Evolutionary conservation across 2,888 invertebrate species (phyloP), one percentile per base, ranked within the genome.

Genomic region (Chrysolina oricalcia): DNA sequence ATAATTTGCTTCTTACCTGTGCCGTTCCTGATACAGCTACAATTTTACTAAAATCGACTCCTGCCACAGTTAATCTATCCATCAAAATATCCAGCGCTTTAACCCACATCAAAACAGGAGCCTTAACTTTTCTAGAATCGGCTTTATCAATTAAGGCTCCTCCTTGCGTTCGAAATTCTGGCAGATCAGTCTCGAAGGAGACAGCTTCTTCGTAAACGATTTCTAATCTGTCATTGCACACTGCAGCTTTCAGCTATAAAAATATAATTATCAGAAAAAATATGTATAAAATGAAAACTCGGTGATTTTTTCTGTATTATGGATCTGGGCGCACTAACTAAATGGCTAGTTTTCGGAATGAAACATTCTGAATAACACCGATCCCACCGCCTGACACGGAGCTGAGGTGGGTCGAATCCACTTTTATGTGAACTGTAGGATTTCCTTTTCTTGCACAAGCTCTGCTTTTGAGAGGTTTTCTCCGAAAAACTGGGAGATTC

Each of bases 31-130:
- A 97, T 73, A 99, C 89, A 0, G 96, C 95, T 0, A 91, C 92
- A n/a, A 99, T 93, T 78, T 92, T 92, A 21, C 93, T 92, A 85
- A 98, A 95, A 87, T 97, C 95, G 0, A 96, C 95, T 10, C 96
- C 96, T 69, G 93, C 93, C 2, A 95, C 92, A 43, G 95, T 92
- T 43, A 98, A 90, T 76, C 94, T 92, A 87, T 97, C 96, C 89
- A 99, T 90, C 2, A 97, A 92, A 90, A 98, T 93, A 86, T 99
- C 98, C 62, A 98, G 87, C 0, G 98, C 97, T 89, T 98, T 97
- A 9, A 99, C 94, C 98, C 98, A 99, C 93, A 99, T 95, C 35
- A 96, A 90, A 0, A 97, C 94, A 0, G 98, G 98, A 0, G 95
- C 95, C 62, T 94, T 94, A 80, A 94, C 94, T 77, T 89, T 87